These are phyloP conservation scores for Augiades crinisus DNA, from an alignment of 2,888 invertebrate genomes.

Conservation along the genomic window DNA sequence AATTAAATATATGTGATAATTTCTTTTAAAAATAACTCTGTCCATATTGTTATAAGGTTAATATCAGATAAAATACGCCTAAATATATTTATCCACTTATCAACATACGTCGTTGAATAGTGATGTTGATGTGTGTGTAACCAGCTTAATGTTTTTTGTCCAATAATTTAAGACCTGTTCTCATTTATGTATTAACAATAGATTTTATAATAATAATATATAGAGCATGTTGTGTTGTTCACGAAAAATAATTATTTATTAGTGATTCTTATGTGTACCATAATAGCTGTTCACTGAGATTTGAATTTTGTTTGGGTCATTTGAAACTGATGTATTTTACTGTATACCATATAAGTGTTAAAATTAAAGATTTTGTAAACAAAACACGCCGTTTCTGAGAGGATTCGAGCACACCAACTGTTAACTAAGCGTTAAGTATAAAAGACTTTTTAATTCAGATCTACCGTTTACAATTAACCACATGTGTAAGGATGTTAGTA, in stretches of 20 bases:
- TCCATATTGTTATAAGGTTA: conserved; percentile 37
- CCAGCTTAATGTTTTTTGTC: conserved; percentile 30
- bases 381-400: too few species aligned
- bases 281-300: background rate
- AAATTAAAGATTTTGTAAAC: conserved; percentile 24
- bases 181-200: conserved; percentile 35
- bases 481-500: too few species aligned
- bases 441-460: too few species aligned
- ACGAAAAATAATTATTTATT: conserved; percentile 14
- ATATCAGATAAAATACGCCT: conserved; percentile 32
- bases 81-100: conserved; percentile 29
- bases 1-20: conserved; percentile 36
- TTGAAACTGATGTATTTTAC: background rate
- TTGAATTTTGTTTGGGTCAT: conserved; percentile 12
- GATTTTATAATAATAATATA: conserved; percentile 30
- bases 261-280: conserved; percentile 9
- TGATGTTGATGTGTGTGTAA: conserved; percentile 26
- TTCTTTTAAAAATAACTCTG: conserved; percentile 39
- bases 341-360: conserved; percentile 26
- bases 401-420: too few species aligned
- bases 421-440: too few species aligned
- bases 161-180: conserved; percentile 31
- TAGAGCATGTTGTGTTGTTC: conserved; percentile 32
- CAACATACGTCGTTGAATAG: conserved; percentile 19
- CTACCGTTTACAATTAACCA: too few species aligned